Conservation (phyloP, 2,797 vertebrate genomes). For the Meda fulgida region DNA sequence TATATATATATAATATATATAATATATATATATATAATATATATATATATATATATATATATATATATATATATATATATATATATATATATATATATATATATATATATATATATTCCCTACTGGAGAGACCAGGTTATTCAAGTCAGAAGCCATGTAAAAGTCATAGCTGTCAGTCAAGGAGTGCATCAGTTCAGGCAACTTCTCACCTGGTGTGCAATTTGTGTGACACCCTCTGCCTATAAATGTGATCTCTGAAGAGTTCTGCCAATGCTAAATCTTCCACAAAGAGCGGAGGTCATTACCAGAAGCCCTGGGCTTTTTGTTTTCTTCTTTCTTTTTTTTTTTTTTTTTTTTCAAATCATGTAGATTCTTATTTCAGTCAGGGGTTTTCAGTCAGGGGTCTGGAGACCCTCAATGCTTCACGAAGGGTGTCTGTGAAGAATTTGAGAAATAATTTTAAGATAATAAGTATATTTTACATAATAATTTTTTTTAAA, state of each 20-base stretch:
- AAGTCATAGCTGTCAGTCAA: slow-evolving; percentile 17
- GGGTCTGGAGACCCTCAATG: no score
- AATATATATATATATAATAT: no score
- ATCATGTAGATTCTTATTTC: not conserved
- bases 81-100: no score
- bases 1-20: no score
- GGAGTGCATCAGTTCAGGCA: not conserved
- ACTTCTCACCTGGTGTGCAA: slow-evolving; percentile 33
- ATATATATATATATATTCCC: not conserved
- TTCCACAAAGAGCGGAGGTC: slow-evolving; percentile 69
- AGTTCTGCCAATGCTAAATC: slow-evolving; percentile 67
- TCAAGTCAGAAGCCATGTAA: not conserved
- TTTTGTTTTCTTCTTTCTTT: no score
- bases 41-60: no score
- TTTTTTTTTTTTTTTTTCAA: not conserved
- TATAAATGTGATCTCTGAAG: slow-evolving; percentile 57
- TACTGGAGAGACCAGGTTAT: not conserved
- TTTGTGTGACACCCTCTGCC: slow-evolving; percentile 9
- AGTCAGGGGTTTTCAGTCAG: not conserved
- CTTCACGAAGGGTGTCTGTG: not conserved
- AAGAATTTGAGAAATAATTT: not conserved
- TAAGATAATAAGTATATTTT: not conserved
- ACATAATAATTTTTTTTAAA: not conserved
- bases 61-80: no score
- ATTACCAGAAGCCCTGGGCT: slow-evolving; percentile 69